Base-by-base conservation (phyloP, 2,797 vertebrate species). In the Clarias fuscus region DNA sequence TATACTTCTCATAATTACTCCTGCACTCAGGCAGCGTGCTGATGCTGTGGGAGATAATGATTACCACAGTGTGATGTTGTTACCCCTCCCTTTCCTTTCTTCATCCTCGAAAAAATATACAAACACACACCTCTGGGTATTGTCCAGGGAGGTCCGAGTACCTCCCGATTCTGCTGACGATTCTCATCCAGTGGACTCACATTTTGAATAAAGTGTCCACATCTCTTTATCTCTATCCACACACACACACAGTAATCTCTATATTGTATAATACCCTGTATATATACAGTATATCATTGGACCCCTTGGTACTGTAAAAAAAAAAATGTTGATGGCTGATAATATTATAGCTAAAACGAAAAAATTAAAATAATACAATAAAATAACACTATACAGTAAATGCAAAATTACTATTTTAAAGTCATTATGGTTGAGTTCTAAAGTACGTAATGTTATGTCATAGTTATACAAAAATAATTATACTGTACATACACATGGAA, bases 31-130 rank as follows among this genome's bases (percentile, higher is more conserved):
- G 71, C 84, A 88, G 86, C 87, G 79, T 88, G 87, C 90, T 89
- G 90, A 90, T 88, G 86, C 84, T 83, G 75, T 71, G 68, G 65
- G 84, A 76, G 84, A 88, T 86, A 88, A 90, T 89, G 76, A 89
- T 90, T 88, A 88, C 62, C 27, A 87, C 82, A 68, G 53, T 81
- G 88, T 82, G 87, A 81, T 8, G 61, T 53, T 40, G 8, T 85
- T 86, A 88, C 85, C 85, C 30, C 72, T 20, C 20, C 59, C 8
- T 4, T 6, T 30, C 24, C 78, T 20, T 13, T 20, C 40, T 20
- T 37, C 70, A 20, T 33, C 64, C 59, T 62, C 72, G 17, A 67
- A 70, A 81, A 83, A 64, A 48, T 76, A 78, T 70, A 82, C n/a
- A 48, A 67, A 84, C 65, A 5, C 86, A 75, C 73, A 77, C 82